Base-by-base conservation (phyloP, 2,888 invertebrate species). In the Tribolium freemani region DNA sequence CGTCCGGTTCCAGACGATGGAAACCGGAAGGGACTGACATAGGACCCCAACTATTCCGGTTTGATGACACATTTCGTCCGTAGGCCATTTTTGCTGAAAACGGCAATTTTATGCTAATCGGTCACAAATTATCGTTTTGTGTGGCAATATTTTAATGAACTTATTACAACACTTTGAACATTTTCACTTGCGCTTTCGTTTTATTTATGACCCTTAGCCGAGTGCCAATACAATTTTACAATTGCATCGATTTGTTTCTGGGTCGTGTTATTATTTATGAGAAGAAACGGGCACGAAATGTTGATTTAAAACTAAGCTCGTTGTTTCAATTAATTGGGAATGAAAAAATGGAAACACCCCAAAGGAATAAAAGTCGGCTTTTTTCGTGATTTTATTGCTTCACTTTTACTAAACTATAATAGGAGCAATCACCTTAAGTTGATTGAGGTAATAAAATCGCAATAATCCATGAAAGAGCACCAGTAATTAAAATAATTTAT, bases 31-130 rank as follows among this genome's bases (percentile, higher is more conserved):
- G 88, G 5, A 90, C 88, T 50, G 89, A 88, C 72, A 89, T 88
- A 4, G 91, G 91, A 5, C 90, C 91, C 92, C 92, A 92, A 78
- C 88, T 89, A 80, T 88, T 88, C 21, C 89, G 86, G 79, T 87
- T 85, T 38, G 83, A 77, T 3, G 78, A 75, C 11, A 78, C 74
- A 56, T 75, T 77, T 16, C 79, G 81, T 26, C 82, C 81, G 46
- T 78, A 81, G 20, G 83, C 81, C 84, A 83, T 83, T 5, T 9
- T 58, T 21, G 16, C 53, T 53, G 26, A 16, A 53, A 53, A 5
- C 26, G 26, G 3, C 8, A 38, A 1, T 38, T 38, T 38, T n/a
- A 38, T 38, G 16, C 26, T 58, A 58, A 21, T n/a, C n/a, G n/a
- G n/a, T n/a, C n/a, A n/a, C n/a, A n/a, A n/a, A n/a, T 54, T n/a